Evolutionary conservation across 2,113 vertebrate species (phyloP).

Genomic region (Crotalus tigris): DNA sequence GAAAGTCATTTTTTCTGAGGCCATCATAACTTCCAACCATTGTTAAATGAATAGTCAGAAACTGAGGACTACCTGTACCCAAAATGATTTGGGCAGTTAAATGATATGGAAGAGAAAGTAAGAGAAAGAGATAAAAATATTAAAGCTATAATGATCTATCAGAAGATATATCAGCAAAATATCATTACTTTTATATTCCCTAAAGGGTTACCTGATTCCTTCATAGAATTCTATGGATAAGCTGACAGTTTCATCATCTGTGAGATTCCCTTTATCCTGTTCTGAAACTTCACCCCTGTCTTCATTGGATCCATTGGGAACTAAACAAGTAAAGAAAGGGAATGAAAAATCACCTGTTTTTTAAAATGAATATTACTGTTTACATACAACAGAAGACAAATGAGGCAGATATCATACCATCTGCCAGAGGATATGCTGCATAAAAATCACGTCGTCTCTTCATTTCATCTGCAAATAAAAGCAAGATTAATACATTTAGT

Average conservation of each 20-base stretch:
- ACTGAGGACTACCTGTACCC: too few relatives aligned
- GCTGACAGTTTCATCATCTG: constrained; percentile 89
- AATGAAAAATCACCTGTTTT: background rate
- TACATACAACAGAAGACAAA: background rate
- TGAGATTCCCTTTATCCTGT: constrained; percentile 79
- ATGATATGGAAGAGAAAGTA: background rate
- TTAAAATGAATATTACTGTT: background rate
- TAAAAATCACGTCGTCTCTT: constrained; percentile 90
- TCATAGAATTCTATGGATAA: constrained; percentile 93
- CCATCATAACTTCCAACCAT: too few relatives aligned
- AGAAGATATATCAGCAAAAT: background rate
- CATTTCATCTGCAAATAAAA: constrained; percentile 83
- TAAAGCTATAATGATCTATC: background rate
- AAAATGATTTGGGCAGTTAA: background rate
- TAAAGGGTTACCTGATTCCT: constrained; percentile 75
- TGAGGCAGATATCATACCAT: constrained; percentile 62
- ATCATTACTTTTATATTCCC: background rate
- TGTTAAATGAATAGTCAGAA: too few relatives aligned
- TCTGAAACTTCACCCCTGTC: constrained; percentile 75
- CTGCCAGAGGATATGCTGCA: constrained; percentile 75
- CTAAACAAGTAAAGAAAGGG: constrained; percentile 37
- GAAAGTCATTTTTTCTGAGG: too few relatives aligned
- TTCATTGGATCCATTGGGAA: constrained; percentile 72
- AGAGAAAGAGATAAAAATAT: background rate
- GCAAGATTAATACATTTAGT: background rate